Evolutionary conservation across 1,140 invertebrate species (phyloP).

Genomic region (Drosophila persimilis): DNA sequence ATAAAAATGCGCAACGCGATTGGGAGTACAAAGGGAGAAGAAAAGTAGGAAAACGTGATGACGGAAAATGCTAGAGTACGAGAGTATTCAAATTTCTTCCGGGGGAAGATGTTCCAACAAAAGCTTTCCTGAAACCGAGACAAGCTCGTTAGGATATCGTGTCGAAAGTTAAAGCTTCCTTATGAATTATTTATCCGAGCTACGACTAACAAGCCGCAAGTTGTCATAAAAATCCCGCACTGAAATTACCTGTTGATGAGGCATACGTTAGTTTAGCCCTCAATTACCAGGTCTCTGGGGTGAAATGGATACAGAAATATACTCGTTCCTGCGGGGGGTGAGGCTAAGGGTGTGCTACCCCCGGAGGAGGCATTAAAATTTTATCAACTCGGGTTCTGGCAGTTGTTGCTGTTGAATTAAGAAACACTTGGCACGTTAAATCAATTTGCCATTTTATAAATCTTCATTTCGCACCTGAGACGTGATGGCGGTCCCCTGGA

Average conservation of each 20-base stretch:
- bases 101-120: slow-evolving; percentile 10
- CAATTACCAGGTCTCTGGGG: slow-evolving; percentile 65
- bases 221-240: slow-evolving; percentile 71
- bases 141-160: slow-evolving; percentile 9
- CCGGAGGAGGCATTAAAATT: slow-evolving; percentile 69
- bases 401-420: slow-evolving; percentile 41
- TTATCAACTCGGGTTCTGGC: slow-evolving; percentile 48
- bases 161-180: slow-evolving; percentile 16
- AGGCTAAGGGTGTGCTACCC: slow-evolving; percentile 10
- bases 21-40: slow-evolving; percentile 31
- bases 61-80: slow-evolving; percentile 5
- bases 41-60: slow-evolving; percentile 68
- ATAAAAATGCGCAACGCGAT: slow-evolving; percentile 65
- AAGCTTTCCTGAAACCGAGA: background rate
- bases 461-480: slow-evolving; percentile 78
- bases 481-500: slow-evolving; percentile 43
- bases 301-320: slow-evolving; percentile 58
- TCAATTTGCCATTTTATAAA: slow-evolving; percentile 81
- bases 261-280: slow-evolving; percentile 69
- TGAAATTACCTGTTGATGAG: slow-evolving; percentile 76
- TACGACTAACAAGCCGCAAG: slow-evolving; percentile 65
- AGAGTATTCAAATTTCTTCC: slow-evolving; percentile 72
- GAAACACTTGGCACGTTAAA: slow-evolving; percentile 72
- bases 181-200: slow-evolving; percentile 68
- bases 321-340: slow-evolving; percentile 11